A percentile compares a stretch with the other conserved stretches of the same genome.
phyloP scores from a whole-genome alignment of 1,140 invertebrate genomes.

The Argopecten irradians region DNA sequence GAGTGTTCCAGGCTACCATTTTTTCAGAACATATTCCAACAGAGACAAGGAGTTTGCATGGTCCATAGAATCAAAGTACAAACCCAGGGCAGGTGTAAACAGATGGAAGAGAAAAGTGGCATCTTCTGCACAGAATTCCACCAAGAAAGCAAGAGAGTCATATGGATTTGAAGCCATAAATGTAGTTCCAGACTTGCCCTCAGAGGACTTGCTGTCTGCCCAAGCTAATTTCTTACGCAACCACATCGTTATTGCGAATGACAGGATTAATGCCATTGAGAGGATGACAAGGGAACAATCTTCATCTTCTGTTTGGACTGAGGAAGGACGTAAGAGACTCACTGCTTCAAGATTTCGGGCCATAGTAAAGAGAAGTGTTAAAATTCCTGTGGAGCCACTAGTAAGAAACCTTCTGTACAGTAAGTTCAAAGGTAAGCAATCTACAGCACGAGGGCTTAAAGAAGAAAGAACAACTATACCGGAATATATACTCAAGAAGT shows the following conservation, averaged over 20 bases:
- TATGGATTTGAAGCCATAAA: conserved; percentile 26
- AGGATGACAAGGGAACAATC: not conserved
- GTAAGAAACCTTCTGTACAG: conserved; percentile 24
- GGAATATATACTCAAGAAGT: conserved; percentile 34
- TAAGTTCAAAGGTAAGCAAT: conserved; percentile 31
- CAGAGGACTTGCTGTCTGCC: not conserved
- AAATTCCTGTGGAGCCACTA: not conserved
- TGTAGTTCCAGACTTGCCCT: conserved; percentile 14
- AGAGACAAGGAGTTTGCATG: not conserved
- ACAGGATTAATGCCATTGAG: conserved; percentile 4
- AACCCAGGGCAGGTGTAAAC: not conserved
- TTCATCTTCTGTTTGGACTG: not conserved
- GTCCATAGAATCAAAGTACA: conserved; percentile 5
- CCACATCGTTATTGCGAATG: not conserved
- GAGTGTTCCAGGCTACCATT: not conserved
- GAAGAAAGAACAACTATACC: conserved; percentile 32
- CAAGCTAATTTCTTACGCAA: not conserved
- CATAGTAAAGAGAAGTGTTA: conserved; percentile 29
- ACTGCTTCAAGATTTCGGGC: conserved; percentile 40
- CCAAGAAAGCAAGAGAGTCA: conserved; percentile 27
- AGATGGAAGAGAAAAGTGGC: conserved; percentile 25
- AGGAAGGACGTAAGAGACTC: conserved; percentile 27
- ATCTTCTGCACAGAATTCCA: not conserved
- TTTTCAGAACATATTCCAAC: not conserved
- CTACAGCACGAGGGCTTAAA: conserved; percentile 30